Evolutionary conservation across 2,797 vertebrate species (phyloP).

Genomic region (Lacerta agilis): DNA sequence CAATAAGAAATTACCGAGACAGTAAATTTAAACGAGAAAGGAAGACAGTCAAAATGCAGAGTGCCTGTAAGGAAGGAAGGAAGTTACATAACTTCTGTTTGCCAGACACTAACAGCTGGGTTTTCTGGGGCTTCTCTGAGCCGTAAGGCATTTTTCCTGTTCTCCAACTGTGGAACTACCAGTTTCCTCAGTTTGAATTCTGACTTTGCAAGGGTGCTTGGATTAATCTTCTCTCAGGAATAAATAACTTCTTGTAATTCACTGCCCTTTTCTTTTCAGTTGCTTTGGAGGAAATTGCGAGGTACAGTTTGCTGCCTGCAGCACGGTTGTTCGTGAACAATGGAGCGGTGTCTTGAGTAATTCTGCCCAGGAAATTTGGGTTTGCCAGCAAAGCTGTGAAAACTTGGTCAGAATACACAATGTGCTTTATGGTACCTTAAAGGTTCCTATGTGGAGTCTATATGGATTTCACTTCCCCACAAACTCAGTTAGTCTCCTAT

Average conservation of each 20-base stretch:
- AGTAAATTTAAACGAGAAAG: slow-evolving; percentile 10
- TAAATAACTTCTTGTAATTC: not conserved
- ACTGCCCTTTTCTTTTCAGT: not conserved
- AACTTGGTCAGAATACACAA: not conserved
- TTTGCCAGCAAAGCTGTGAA: not conserved
- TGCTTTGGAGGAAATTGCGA: not conserved
- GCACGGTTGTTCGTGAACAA: not conserved
- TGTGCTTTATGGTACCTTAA: not conserved
- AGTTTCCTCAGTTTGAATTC: not conserved
- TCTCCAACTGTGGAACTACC: not conserved
- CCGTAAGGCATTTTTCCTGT: not conserved
- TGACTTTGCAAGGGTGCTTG: not conserved
- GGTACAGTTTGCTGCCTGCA: not conserved
- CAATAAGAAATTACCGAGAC: slow-evolving; percentile 26
- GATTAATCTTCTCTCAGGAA: not conserved
- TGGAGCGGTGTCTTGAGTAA: not conserved
- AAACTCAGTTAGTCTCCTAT: not conserved
- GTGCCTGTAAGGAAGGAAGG: not conserved
- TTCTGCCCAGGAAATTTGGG: not conserved
- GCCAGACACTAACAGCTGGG: not conserved
- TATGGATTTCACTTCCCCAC: not conserved
- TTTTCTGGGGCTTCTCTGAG: not conserved
- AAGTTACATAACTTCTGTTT: too few relatives aligned
- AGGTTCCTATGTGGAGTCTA: not conserved
- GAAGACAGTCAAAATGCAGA: not conserved